Evolutionary conservation across 2,797 vertebrate species (phyloP).

Genomic region (Psittacula echo): DNA sequence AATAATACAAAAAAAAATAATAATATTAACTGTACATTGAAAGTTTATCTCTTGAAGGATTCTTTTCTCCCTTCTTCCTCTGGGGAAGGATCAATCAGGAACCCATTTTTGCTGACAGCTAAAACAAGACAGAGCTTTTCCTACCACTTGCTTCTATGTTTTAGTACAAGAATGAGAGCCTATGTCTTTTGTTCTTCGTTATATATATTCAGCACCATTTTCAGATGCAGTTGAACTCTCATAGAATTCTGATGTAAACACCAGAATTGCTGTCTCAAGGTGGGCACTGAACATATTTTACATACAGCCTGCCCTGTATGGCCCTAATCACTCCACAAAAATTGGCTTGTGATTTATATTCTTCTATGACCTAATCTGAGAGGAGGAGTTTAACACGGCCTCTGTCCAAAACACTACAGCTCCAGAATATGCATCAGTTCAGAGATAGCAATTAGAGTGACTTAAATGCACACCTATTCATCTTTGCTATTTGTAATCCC

Average conservation of each 20-base stretch:
- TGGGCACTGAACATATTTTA: fast-evolving
- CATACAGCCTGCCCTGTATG: background rate
- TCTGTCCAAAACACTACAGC: background rate
- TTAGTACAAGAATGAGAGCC: background rate
- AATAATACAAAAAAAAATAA: background rate
- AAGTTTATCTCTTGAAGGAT: background rate
- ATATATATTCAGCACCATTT: background rate
- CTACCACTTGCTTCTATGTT: background rate
- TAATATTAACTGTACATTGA: background rate
- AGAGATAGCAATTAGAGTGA: background rate
- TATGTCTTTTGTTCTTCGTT: background rate
- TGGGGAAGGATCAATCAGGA: background rate
- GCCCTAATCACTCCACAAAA: background rate
- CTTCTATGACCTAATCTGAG: background rate
- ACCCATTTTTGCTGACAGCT: background rate
- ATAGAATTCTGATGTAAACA: background rate
- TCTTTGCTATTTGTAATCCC: background rate
- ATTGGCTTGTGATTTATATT: background rate
- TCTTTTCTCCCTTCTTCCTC: background rate
- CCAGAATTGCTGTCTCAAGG: background rate
- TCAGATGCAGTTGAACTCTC: background rate
- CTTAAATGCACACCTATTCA: background rate
- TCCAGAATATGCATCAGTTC: background rate
- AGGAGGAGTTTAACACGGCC: background rate
- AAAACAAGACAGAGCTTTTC: background rate